These are phyloP conservation scores for Sepioteuthis lessoniana DNA, from an alignment of 2,888 invertebrate species.

Conservation along the genomic window DNA sequence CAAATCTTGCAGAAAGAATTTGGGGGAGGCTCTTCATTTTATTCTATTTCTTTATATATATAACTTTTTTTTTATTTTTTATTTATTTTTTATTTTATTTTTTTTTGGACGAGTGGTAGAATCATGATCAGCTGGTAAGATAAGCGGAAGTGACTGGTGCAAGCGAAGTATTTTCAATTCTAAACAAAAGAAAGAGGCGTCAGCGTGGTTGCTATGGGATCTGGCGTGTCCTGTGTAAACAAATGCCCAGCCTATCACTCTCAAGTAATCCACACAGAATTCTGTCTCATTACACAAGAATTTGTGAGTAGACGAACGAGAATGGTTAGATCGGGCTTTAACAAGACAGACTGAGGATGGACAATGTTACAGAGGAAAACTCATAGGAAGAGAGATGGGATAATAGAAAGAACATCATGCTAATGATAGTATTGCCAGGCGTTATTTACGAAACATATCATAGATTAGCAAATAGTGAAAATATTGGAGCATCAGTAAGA, in stretches of 20 bases:
- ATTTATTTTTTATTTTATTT: neutral
- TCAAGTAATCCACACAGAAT: neutral
- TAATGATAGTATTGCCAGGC: too few relatives aligned
- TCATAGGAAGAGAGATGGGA: too few relatives aligned
- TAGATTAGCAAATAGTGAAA: too few relatives aligned
- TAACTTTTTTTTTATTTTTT: too few relatives aligned
- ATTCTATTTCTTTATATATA: too few relatives aligned
- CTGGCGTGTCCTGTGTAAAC: neutral
- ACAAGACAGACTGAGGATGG: neutral
- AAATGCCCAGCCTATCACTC: neutral
- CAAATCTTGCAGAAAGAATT: neutral
- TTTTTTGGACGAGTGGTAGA: neutral
- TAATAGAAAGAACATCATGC: too few relatives aligned
- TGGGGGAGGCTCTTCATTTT: neutral
- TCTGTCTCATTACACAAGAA: conserved; percentile 17
- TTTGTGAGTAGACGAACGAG: neutral
- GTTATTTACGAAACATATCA: too few relatives aligned
- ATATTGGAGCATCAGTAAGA: too few relatives aligned
- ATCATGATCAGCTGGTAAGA: neutral
- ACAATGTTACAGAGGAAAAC: too few relatives aligned
- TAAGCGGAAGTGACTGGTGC: neutral
- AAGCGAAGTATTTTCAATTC: neutral
- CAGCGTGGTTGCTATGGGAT: neutral
- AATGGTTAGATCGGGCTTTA: neutral
- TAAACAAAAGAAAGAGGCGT: neutral